Percentiles rank a stretch among this genome's conserved stretches.
Conservation (phyloP, 2,113 vertebrate species). For the Hydropotes inermis region DNA sequence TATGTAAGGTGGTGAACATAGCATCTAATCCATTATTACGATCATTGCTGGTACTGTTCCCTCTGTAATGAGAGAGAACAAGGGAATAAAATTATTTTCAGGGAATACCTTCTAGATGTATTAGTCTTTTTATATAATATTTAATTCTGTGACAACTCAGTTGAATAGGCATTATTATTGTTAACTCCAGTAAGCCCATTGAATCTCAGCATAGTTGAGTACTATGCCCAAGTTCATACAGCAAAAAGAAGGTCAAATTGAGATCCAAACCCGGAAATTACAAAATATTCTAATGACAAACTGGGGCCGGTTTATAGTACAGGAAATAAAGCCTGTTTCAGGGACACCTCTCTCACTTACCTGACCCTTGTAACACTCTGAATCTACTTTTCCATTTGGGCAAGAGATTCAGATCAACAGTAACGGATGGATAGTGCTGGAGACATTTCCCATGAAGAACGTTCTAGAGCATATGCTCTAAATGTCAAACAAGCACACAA, state of each 20-base stretch:
- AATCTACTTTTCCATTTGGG: background rate
- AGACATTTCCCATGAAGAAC: background rate
- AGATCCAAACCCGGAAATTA: background rate
- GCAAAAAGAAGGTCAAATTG: background rate
- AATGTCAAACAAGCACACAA: background rate
- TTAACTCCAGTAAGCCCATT: background rate
- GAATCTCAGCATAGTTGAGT: background rate
- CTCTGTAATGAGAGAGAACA: background rate
- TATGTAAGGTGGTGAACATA: background rate
- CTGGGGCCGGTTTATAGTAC: background rate
- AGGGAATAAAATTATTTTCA: background rate
- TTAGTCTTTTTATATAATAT: background rate
- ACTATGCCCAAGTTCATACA: background rate
- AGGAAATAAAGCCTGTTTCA: background rate
- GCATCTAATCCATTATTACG: background rate
- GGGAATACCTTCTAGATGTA: background rate
- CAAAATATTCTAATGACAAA: background rate
- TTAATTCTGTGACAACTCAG: background rate
- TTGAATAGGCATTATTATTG: background rate
- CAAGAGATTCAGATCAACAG: background rate
- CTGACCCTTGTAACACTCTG: background rate
- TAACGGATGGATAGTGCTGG: background rate
- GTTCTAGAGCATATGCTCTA: background rate
- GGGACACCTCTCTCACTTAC: background rate
- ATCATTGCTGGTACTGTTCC: background rate